These are phyloP conservation scores for Apteryx owenii DNA, from an alignment of 2,113 vertebrate genomes.

Conservation along the genomic window DNA sequence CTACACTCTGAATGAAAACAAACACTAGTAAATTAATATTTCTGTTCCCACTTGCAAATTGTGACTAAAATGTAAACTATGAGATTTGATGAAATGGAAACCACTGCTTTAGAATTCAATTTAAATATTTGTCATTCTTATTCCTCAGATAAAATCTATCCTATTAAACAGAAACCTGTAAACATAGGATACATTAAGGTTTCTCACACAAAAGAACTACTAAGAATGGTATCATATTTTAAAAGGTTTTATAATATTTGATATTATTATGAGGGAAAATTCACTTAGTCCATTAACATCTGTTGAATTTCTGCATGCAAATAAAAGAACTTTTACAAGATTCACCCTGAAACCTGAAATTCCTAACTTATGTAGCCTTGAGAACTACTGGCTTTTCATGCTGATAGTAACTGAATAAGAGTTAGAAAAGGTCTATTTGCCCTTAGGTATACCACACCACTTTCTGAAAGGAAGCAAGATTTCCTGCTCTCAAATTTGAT, in stretches of 20 bases:
- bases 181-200: neutral
- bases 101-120: neutral
- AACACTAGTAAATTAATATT: neutral
- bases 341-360: slow-evolving; percentile 9
- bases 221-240: neutral
- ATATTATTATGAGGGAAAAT: neutral
- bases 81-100: neutral
- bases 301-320: neutral
- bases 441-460: neutral
- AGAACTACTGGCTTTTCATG: neutral
- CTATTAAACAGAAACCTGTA: neutral
- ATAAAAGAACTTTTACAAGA: neutral
- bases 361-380: neutral
- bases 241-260: neutral
- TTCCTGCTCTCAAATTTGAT: slow-evolving; percentile 4
- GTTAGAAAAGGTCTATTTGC: neutral
- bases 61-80: neutral
- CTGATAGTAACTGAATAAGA: neutral
- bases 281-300: neutral
- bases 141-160: slow-evolving; percentile 8
- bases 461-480: slow-evolving; percentile 36
- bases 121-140: neutral
- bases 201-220: neutral
- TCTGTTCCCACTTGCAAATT: neutral
- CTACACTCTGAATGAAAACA: neutral